Evolutionary conservation across 2,888 invertebrate genomes (phyloP), one percentile per base, ranked within the genome.

Genomic region (Synanthedon andrenaeformis): DNA sequence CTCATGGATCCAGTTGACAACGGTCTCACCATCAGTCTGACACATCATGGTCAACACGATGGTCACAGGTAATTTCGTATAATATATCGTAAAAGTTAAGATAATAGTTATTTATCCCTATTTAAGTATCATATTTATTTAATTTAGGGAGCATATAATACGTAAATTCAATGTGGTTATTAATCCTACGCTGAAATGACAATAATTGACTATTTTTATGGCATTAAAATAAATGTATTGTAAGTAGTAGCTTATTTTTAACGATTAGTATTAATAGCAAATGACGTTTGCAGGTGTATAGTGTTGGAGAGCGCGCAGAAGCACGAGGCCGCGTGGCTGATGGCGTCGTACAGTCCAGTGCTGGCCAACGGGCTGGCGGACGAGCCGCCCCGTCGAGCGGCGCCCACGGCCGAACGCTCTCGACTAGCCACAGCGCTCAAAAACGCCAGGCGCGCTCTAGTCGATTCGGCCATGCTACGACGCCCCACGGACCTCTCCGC

Each of bases 261-360:
- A 17, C 17, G 1, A 17, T 17, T 17, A 17, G 17, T 17, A 17
- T 17, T 6, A 28, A 8, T 28, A 1, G 8, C 28, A 28, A 28
- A 8, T 35, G 8, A 4, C 45, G 13, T 14, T 14, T 49, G 5
- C 69, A 94, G 95, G 67, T 97, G 96, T 80, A 97, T 96, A 76
- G 97, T 97, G 14, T 94, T 98, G 67, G 97, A 97, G 77, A 96
- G 96, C 0, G 80, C 91, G 0, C 94, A 96, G 67, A 96, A 97
- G 77, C 92, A 93, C 65, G 97, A 97, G 82, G 96, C 98, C 51
- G 97, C 96, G 0, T 95, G 95, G 67, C 83, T 97, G 51, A 96
- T 97, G 70, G 95, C 96, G 6, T 95, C 96, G 45, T 98, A 98
- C 76, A 96, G 93, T 66, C 96, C 97, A 0, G 89, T 92, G 8